Evolutionary conservation across 2,888 invertebrate genomes (phyloP), one percentile per base, ranked within the genome.

Genomic region (Platynereis dumerilii): DNA sequence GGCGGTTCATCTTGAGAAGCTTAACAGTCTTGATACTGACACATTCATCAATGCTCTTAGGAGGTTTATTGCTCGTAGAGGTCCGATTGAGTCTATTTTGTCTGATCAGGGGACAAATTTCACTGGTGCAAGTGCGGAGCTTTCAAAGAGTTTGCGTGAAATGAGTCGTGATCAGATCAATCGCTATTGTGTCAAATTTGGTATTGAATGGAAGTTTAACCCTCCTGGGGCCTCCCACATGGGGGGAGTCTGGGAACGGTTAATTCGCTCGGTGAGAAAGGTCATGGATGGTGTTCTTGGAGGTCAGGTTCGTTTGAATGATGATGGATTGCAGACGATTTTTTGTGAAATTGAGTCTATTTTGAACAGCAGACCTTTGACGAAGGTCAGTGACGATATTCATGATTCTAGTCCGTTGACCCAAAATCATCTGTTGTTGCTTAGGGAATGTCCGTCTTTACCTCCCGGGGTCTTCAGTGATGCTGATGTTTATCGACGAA

Each of bases 241-340:
- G 67, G 74, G 73, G 27, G 75, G 74, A 15, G 68, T 72, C 2
- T 75, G 74, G 75, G 76, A 76, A 54, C 24, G 74, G 15, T 73
- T 72, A 54, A 75, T 76, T 24, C 55, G 73, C n/a, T 63, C 72
- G 20, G 64, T 74, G 1, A 57, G 72, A 28, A 70, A 60, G 63
- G 69, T 72, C 2, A 58, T 74, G 7, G 22, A 61, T 12, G 39
- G 34, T 12, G 54, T 72, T 3, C 39, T 76, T n/a, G n/a, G n/a
- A n/a, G n/a, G n/a, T n/a, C n/a, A n/a, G n/a, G n/a, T n/a, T n/a
- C n/a, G n/a, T 15, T 28, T 74, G 17, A 65, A 72, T 56, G 65
- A 64, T 44, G 61, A 58, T 26, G 58, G 62, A 1, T 48, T 72
- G n/a, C 53, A 67, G 20, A 73, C 73, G 1, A 59, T 72, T n/a